Evolutionary conservation across 2,888 invertebrate genomes (phyloP), one percentile per base, ranked within the genome.

Genomic region (Drosophila hawaiiensis): DNA sequence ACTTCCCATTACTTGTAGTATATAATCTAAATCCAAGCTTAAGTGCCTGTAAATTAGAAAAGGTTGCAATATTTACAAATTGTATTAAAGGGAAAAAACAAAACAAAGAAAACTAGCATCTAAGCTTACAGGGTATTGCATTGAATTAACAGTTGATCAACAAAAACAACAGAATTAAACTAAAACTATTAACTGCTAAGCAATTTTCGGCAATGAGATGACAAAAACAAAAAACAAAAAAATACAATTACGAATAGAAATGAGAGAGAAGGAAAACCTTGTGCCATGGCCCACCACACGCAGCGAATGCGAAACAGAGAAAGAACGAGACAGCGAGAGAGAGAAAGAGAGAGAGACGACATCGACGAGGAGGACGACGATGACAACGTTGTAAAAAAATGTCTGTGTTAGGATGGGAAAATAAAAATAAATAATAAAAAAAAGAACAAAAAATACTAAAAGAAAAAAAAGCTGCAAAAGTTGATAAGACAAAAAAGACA

Each of bases 21-120:
- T 19, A 22, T 65, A 61, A 62, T 49, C 50, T 29, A 59, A 70
- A 68, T 52, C 64, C 69, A 90, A 75, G 88, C 71, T 86, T 76
- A 87, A 90, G 86, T 87, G 86, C 86, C 86, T 86, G 86, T 80
- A 69, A 72, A 66, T 65, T 31, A 47, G 43, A 67, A 56, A 50
- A 73, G 64, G 86, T 85, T 87, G 91, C 86, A 87, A 87, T 87
- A 90, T 87, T 89, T 90, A 90, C 86, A 70, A 71, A 62, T 67
- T 81, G 70, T 62, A 80, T 50, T 9, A 16, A 47, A 28, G 3
- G 16, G 16, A 68, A 62, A 25, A 53, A 56, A 47, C 41, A 28
- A 33, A 65, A 9, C 7, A 47, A 28, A 33, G 61, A 47, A 47
- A 33, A 22, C 4, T 71, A 80, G 61, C 14, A 61, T 31, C 50